Evolutionary conservation across 2,113 vertebrate species (phyloP).

Genomic region (Atlantisia rogersi): DNA sequence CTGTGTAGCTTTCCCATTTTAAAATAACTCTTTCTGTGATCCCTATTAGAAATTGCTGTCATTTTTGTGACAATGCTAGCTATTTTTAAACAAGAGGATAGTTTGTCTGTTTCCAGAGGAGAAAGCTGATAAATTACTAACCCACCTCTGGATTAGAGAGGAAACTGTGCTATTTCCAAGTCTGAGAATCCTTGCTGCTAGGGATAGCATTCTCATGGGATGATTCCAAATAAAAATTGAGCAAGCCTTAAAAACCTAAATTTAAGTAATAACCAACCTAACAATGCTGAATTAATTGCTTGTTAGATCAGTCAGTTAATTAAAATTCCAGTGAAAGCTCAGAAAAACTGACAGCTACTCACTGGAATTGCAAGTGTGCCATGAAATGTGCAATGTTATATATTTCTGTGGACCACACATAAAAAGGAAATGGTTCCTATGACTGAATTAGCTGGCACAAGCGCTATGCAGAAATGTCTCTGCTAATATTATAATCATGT

Average conservation of each 20-base stretch:
- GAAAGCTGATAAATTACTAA: constrained; percentile 12
- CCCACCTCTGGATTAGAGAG: neutral
- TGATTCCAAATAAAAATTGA: constrained; percentile 14
- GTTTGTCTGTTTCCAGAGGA: neutral
- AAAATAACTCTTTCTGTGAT: neutral
- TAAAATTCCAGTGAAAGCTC: constrained; percentile 34
- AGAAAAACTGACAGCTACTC: constrained; percentile 27
- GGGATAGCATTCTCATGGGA: constrained; percentile 22
- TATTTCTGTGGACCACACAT: neutral
- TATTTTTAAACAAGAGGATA: constrained; percentile 2
- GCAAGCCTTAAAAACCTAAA: constrained; percentile 7
- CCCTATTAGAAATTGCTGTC: neutral
- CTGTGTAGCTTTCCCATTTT: neutral
- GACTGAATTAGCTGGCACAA: constrained; percentile 23
- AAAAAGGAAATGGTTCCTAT: neutral
- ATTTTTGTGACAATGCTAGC: neutral
- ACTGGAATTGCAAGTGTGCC: constrained; percentile 9
- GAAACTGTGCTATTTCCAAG: neutral
- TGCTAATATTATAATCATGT: neutral
- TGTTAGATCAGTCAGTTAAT: constrained; percentile 43
- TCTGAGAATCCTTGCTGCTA: constrained; percentile 14
- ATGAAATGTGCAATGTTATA: neutral
- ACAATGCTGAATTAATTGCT: constrained; percentile 56
- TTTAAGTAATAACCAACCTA: constrained; percentile 51
- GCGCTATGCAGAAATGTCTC: constrained; percentile 2